phyloP scores from a whole-genome alignment of 2,113 vertebrate species.

The Bufo gargarizans region DNA sequence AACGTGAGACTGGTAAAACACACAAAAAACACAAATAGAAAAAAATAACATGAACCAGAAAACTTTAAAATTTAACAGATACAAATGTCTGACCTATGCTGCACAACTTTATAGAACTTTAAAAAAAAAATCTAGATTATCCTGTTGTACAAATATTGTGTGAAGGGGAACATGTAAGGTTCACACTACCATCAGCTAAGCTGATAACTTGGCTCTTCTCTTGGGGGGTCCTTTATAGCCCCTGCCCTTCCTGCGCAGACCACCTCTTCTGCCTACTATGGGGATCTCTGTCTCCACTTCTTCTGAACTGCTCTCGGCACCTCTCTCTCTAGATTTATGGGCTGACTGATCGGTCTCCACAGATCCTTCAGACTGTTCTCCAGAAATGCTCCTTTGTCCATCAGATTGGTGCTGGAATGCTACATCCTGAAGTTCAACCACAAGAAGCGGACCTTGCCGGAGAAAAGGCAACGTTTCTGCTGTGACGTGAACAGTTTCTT shows the following conservation, averaged over 20 bases:
- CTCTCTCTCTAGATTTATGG: constrained; percentile 65
- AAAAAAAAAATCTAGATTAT: constrained; percentile 65
- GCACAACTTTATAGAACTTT: constrained; percentile 63
- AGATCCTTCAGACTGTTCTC: constrained; percentile 71
- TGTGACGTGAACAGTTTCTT: constrained; percentile 70
- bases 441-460: constrained; percentile 71
- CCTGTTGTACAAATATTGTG: constrained; percentile 66
- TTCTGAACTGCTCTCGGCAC: constrained; percentile 76
- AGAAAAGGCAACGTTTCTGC: constrained; percentile 69
- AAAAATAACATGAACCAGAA: constrained; percentile 63
- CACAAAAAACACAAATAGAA: constrained; percentile 43
- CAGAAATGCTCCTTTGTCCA: constrained; percentile 70
- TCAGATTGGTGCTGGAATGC: constrained; percentile 70
- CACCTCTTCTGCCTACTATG: constrained; percentile 76
- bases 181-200: constrained; percentile 59
- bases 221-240: constrained; percentile 78
- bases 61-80: constrained; percentile 62
- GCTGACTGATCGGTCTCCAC: constrained; percentile 66
- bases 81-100: constrained; percentile 55
- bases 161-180: constrained; percentile 24
- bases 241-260: constrained; percentile 77
- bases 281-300: constrained; percentile 79
- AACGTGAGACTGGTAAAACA: not conserved
- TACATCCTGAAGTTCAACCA: constrained; percentile 76
- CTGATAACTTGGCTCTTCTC: constrained; percentile 76